A percentile compares a stretch with the other conserved stretches of the same genome.
Evolutionary conservation across 2,888 invertebrate species (phyloP).

Genomic region (Campopleginae sp.): DNA sequence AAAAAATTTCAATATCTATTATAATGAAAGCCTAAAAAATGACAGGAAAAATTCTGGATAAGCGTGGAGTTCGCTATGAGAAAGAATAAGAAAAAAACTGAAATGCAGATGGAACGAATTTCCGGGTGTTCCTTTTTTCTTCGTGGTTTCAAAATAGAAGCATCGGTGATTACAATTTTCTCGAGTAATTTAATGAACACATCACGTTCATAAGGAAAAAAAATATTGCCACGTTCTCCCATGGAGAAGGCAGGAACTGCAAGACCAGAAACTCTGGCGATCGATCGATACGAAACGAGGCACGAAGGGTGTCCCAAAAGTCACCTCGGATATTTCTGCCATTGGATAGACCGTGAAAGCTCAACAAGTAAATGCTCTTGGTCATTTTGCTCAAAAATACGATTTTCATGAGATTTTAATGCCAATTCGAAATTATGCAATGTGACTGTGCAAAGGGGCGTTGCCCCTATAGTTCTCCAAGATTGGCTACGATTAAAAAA

Average conservation of each 20-base stretch:
- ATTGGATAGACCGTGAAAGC: neutral
- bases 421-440: no score
- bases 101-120: neutral
- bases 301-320: neutral
- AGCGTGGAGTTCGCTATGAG: neutral
- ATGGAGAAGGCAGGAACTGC: slow-evolving; percentile 11
- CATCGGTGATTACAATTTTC: neutral
- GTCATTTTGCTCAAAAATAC: neutral
- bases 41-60: neutral
- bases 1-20: slow-evolving; percentile 5
- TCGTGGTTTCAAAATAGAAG: neutral
- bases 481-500: neutral
- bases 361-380: neutral
- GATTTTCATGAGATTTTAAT: neutral
- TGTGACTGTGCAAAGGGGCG: no score
- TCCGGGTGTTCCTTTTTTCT: neutral
- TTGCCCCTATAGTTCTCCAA: no score
- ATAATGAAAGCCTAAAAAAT: neutral
- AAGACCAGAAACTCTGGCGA: neutral
- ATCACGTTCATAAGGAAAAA: neutral
- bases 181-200: neutral
- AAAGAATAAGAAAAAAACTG: neutral
- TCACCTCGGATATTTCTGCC: neutral
- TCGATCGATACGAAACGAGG: slow-evolving; percentile 16
- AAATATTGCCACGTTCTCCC: neutral